Conservation (phyloP, 2,888 invertebrate genomes). For the Hartigia nigra region DNA sequence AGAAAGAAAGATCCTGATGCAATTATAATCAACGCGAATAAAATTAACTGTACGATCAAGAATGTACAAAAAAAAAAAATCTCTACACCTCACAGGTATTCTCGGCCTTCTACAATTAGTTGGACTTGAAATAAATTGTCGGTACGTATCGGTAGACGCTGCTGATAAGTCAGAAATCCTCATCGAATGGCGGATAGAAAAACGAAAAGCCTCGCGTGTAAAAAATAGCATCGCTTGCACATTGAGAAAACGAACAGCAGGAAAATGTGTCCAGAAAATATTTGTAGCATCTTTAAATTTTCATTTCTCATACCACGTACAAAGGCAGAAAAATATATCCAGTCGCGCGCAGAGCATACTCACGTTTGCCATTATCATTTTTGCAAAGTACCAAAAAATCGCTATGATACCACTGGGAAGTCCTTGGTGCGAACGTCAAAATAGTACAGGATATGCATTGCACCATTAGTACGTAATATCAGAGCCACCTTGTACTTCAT, state of each 20-base stretch:
- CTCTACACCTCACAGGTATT: neutral
- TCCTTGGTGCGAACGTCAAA: neutral
- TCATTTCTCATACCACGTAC: slow-evolving; percentile 38
- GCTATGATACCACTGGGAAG: neutral
- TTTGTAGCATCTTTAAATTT: slow-evolving; percentile 29
- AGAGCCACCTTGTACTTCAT: neutral
- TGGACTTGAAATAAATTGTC: neutral
- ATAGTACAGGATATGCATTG: neutral
- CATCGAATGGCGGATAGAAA: slow-evolving; percentile 8
- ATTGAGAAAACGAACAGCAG: slow-evolving; percentile 31
- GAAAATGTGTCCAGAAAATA: slow-evolving; percentile 50
- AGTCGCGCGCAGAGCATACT: slow-evolving; percentile 19
- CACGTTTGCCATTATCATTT: neutral
- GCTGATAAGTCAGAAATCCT: neutral
- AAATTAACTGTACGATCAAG: neutral
- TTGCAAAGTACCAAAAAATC: slow-evolving; percentile 13
- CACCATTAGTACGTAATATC: neutral
- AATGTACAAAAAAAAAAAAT: neutral
- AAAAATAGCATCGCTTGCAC: slow-evolving; percentile 30
- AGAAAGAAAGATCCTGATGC: slow-evolving; percentile 23
- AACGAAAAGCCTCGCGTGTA: slow-evolving; percentile 21
- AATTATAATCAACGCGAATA: neutral
- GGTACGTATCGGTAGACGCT: slow-evolving; percentile 13
- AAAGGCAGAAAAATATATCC: slow-evolving; percentile 55
- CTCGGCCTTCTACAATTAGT: neutral